A percentile compares a stretch with the other conserved stretches of the same genome.
phyloP scores from a whole-genome alignment of 2,888 invertebrate species.

The Trissolcus japonicus region DNA sequence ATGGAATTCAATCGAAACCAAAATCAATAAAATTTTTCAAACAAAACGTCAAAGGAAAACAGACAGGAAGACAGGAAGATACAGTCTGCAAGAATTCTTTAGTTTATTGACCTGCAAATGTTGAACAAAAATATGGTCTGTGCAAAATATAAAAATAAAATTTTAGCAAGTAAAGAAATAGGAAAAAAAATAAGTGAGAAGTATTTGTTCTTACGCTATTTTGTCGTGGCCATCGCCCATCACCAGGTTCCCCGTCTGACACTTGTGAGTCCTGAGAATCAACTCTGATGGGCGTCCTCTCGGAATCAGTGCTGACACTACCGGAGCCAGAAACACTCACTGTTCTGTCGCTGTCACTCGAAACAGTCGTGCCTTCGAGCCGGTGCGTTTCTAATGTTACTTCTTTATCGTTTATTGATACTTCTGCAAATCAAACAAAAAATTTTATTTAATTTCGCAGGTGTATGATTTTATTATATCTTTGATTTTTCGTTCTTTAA shows the following conservation, averaged over 20 bases:
- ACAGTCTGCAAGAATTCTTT: too few relatives aligned
- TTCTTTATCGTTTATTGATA: conserved; percentile 76
- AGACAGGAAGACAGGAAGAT: conserved; percentile 5
- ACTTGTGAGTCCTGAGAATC: conserved; percentile 90
- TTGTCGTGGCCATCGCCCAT: conserved; percentile 85
- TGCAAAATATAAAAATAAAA: conserved; percentile 6
- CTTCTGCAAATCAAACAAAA: conserved; percentile 61
- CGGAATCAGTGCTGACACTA: conserved; percentile 88
- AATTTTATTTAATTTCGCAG: background rate
- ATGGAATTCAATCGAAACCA: conserved; percentile 38
- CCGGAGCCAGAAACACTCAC: conserved; percentile 84
- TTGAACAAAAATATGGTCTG: background rate
- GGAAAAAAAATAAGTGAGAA: conserved; percentile 10
- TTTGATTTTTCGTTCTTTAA: conserved; percentile 20
- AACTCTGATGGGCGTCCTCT: conserved; percentile 86
- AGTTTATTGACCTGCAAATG: background rate
- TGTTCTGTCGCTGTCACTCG: conserved; percentile 83
- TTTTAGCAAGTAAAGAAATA: conserved; percentile 8
- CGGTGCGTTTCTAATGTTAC: conserved; percentile 79
- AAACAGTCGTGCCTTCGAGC: conserved; percentile 78
- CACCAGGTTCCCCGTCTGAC: conserved; percentile 80
- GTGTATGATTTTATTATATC: background rate
- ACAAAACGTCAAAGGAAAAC: conserved; percentile 60
- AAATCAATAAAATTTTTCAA: conserved; percentile 45
- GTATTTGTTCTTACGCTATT: conserved; percentile 82